A percentile compares a stretch with the other conserved stretches of the same genome.
Conservation (phyloP, 2,113 vertebrate species). For the Ophthalmolycus amberensis region DNA sequence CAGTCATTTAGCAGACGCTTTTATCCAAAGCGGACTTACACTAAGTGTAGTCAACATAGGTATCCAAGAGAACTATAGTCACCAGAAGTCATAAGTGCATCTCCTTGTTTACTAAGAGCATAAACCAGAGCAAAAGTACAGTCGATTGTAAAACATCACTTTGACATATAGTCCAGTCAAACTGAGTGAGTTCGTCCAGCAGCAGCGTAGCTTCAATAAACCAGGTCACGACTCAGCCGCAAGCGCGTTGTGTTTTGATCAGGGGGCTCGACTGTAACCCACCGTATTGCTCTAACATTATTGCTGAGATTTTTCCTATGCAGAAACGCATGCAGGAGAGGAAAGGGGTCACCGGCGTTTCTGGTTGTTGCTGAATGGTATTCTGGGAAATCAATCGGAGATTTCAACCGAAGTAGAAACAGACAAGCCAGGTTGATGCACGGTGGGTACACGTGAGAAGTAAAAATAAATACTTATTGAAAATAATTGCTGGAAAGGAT, state of each 20-base stretch:
- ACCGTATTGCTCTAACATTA: background rate
- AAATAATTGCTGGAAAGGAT: background rate
- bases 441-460: background rate
- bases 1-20: too few relatives aligned
- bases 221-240: background rate
- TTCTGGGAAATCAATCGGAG: constrained; percentile 2
- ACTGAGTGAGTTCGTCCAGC: background rate
- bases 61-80: too few relatives aligned
- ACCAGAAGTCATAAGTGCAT: too few relatives aligned
- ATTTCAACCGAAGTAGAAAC: constrained; percentile 1
- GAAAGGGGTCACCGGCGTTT: background rate
- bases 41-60: too few relatives aligned
- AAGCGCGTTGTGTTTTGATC: background rate
- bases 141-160: background rate
- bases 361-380: background rate
- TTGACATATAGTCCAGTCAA: background rate
- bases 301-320: background rate
- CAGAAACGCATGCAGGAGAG: background rate
- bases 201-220: constrained; percentile 25
- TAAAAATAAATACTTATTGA: constrained; percentile 11
- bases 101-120: too few relatives aligned
- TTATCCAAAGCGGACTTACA: too few relatives aligned
- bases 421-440: constrained; percentile 1
- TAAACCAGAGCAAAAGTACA: too few relatives aligned
- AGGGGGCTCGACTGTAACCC: background rate